A percentile compares a stretch with the other conserved stretches of the same genome.
Conservation (phyloP, 2,797 vertebrate species). For the Phrynocephalus forsythii region DNA sequence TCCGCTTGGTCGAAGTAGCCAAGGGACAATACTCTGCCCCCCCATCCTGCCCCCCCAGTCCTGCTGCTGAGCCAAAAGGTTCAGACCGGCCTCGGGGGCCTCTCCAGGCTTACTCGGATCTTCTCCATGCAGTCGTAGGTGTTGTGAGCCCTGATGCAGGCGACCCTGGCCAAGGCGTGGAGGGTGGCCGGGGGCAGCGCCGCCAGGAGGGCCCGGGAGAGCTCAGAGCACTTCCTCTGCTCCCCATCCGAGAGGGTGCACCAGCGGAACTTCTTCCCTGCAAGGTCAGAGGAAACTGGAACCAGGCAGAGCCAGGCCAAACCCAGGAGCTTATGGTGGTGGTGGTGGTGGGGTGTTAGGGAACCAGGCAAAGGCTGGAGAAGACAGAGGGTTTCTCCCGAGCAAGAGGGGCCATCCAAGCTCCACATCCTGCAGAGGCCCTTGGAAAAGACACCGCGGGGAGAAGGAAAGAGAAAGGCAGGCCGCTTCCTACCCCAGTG, state of each 20-base stretch:
- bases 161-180: slow-evolving; percentile 81
- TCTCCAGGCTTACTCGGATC: slow-evolving; percentile 83
- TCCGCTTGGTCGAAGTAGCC: too few relatives aligned
- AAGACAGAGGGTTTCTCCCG: too few relatives aligned
- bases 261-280: slow-evolving; percentile 94
- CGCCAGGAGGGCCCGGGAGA: slow-evolving; percentile 83
- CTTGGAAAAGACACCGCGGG: too few relatives aligned
- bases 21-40: too few relatives aligned
- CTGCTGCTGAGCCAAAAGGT: not conserved
- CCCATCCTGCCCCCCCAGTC: not conserved
- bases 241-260: slow-evolving; percentile 90
- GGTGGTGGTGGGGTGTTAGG: too few relatives aligned
- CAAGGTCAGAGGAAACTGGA: not conserved
- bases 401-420: too few relatives aligned
- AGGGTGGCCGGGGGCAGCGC: slow-evolving; percentile 74
- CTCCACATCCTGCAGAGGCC: too few relatives aligned
- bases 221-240: slow-evolving; percentile 90
- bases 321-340: too few relatives aligned
- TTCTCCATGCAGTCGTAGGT: slow-evolving; percentile 87
- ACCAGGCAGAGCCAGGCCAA: too few relatives aligned
- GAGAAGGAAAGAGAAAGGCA: too few relatives aligned
- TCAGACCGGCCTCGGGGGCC: not conserved
- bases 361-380: too few relatives aligned
- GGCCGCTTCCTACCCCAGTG: too few relatives aligned
- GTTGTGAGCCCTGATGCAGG: slow-evolving; percentile 86